These are phyloP conservation scores for Hippopotamyrus pictus DNA, from an alignment of 2,797 vertebrate genomes.

Conservation along the genomic window DNA sequence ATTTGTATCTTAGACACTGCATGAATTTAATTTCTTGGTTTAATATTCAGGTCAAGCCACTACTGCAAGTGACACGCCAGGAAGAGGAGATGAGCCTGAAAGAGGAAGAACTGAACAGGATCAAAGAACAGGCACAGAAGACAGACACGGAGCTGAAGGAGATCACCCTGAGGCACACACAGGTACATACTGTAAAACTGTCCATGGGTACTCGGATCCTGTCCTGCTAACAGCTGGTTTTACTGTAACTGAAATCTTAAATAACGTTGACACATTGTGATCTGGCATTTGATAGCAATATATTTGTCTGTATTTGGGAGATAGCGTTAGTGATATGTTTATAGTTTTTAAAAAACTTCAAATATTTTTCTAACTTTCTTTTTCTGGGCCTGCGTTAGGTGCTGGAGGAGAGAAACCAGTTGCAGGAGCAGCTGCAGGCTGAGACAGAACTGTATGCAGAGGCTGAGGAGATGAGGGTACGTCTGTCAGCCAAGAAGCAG, in stretches of 20 bases:
- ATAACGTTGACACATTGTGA: neutral
- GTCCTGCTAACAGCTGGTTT: neutral
- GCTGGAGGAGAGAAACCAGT: conserved; percentile 78
- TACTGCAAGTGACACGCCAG: conserved; percentile 92
- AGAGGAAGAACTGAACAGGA: conserved; percentile 79
- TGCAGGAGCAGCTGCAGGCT: conserved; percentile 91
- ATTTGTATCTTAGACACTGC: neutral
- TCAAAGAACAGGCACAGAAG: conserved; percentile 76
- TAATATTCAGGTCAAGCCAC: conserved; percentile 82
- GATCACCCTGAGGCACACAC: conserved; percentile 73
- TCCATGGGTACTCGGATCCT: neutral
- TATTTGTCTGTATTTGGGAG: neutral
- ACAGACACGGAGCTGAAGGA: conserved; percentile 81
- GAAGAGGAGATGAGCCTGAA: conserved; percentile 94
- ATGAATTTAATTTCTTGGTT: conserved; percentile 9
- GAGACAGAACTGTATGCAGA: conserved; percentile 90
- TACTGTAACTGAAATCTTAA: neutral
- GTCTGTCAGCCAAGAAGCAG: conserved; percentile 84
- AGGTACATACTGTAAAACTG: conserved; percentile 64
- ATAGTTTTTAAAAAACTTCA: neutral
- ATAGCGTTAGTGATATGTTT: neutral
- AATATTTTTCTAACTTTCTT: neutral
- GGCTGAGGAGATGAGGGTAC: conserved; percentile 92
- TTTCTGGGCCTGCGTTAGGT: conserved; percentile 51
- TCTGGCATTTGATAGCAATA: neutral